Evolutionary conservation across 1,140 invertebrate genomes (phyloP), one percentile per base, ranked within the genome.

Genomic region (Lucilia cuprina): DNA sequence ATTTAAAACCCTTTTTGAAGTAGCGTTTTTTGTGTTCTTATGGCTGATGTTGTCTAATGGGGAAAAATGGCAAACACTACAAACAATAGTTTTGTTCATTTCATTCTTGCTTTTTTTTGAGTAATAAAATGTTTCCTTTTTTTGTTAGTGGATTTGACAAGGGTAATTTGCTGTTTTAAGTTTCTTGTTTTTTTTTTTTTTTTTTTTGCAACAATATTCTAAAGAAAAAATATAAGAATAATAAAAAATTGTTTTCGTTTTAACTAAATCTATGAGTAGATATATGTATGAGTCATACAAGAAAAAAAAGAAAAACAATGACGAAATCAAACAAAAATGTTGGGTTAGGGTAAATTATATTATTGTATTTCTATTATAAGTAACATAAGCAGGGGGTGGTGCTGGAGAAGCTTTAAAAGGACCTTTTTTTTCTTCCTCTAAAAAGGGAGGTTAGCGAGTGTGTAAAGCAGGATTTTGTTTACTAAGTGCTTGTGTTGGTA

Each of bases 131-230:
- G 41, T 41, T 41, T 41, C 41, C 41, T 41, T 55, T 55, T 55
- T 70, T 70, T 70, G 65, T 70, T 70, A 7, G 13, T 60, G 14
- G n/a, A 21, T 70, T 70, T 70, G 65, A 70, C 65, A 70, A 70
- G 65, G 65, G 65, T 70, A 70, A 70, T 70, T 70, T 70, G 65
- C 65, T 70, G 21, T 70, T 70, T 70, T 70, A 21, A 70, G 19
- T 70, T 70, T 30, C n/a, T n/a, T n/a, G n/a, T n/a, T 30, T 30
- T 30, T 30, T 30, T 30, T 30, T 30, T 30, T 30, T 30, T 30
- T 30, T 19, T 70, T 41, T 41, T 25, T 9, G 65, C 19, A 55
- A 55, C 50, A 55, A 55, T 10, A 55, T 10, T 17, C 25, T 30
- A 30, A 30, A 30, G 25, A 30, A 30, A 30, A 30, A 30, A 30